phyloP scores from a whole-genome alignment of 23 tunicate genomes.

The Styela clava region DNA sequence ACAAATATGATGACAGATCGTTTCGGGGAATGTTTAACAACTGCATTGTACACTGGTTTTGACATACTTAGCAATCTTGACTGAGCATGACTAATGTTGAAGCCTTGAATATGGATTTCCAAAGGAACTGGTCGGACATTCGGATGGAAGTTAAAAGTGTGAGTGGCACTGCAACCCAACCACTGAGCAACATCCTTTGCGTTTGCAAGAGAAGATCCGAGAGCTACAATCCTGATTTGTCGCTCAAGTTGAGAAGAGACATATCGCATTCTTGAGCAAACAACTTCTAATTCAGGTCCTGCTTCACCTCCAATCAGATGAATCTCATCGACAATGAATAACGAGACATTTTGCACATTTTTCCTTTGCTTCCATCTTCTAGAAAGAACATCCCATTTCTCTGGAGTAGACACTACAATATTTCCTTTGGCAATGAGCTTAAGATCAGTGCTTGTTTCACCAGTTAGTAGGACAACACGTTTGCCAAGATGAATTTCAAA shows the following conservation, averaged over 20 bases:
- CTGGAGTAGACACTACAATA: slow-evolving; percentile 85
- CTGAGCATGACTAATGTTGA: slow-evolving; percentile 87
- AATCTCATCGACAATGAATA: slow-evolving; percentile 94
- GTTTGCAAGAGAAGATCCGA: slow-evolving; percentile 96
- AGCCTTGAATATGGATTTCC: slow-evolving; percentile 96
- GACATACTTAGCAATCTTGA: slow-evolving; percentile 91
- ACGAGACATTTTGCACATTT: slow-evolving; percentile 83
- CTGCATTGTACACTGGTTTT: slow-evolving; percentile 95
- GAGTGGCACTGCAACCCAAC: slow-evolving; percentile 85
- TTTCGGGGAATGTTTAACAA: slow-evolving; percentile 77
- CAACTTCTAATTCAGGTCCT: slow-evolving; percentile 97
- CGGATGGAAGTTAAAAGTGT: slow-evolving; percentile 96
- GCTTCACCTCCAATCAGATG: slow-evolving; percentile 94
- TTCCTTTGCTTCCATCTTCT: slow-evolving; percentile 96
- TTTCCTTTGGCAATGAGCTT: slow-evolving; percentile 69
- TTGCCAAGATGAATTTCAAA: slow-evolving; percentile 71
- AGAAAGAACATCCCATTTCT: slow-evolving; percentile 98
- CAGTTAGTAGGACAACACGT: slow-evolving; percentile 73
- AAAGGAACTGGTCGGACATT: slow-evolving; percentile 93
- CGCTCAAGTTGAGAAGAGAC: slow-evolving; percentile 89
- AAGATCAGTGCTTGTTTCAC: slow-evolving; percentile 94
- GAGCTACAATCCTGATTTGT: slow-evolving; percentile 80
- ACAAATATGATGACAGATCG: slow-evolving; percentile 75
- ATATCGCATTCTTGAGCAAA: slow-evolving; percentile 97
- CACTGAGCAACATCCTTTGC: slow-evolving; percentile 95